phyloP scores from a whole-genome alignment of 37 sponge, comb jelly and placozoan genomes.

The Theonella swinhoei region DNA sequence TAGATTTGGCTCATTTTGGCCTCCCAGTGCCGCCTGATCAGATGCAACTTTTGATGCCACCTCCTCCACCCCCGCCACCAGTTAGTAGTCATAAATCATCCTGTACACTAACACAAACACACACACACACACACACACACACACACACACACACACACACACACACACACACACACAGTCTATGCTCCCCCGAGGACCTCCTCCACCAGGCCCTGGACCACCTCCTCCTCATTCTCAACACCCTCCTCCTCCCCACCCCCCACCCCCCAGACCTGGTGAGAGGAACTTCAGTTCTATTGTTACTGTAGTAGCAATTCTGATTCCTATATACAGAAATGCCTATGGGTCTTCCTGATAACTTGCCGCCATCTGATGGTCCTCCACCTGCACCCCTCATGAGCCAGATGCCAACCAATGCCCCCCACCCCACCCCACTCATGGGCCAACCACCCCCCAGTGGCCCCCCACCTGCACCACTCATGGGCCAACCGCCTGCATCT shows the following conservation, averaged over 20 bases:
- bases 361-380: not conserved
- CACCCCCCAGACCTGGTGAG: no score
- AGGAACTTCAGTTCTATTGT: no score
- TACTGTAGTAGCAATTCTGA: no score
- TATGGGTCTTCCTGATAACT: no score
- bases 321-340: no score
- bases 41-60: not conserved
- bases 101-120: no score
- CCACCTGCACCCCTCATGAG: not conserved
- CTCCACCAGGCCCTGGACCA: no score
- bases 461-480: not conserved
- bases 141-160: not conserved
- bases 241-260: slow-evolving; percentile 2
- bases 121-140: no score
- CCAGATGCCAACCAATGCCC: no score
- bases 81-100: not conserved
- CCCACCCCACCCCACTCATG: no score
- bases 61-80: not conserved
- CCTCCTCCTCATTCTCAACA: no score
- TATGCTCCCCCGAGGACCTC: no score
- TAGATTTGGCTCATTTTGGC: not conserved
- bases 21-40: not conserved
- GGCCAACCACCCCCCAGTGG: not conserved
- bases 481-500: not conserved
- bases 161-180: slow-evolving; percentile 24